Evolutionary conservation across 2,888 invertebrate genomes (phyloP).

Genomic region (Rotaria macrura): DNA sequence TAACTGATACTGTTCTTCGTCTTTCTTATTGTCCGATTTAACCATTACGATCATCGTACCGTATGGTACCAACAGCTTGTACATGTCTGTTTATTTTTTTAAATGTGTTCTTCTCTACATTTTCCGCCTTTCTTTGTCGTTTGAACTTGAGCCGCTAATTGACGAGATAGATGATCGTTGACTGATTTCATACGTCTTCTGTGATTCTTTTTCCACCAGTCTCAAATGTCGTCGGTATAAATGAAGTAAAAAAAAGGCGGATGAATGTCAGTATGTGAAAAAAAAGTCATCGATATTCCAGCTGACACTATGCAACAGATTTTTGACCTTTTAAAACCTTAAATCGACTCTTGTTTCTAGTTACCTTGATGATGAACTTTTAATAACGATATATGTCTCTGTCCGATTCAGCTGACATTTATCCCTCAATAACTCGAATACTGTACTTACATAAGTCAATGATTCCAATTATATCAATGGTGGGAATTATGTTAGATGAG

Average conservation of each 20-base stretch:
- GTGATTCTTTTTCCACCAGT: neutral
- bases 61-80: neutral
- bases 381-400: neutral
- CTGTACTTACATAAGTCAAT: neutral
- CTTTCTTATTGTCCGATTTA: neutral
- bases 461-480: neutral
- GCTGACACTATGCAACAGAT: neutral
- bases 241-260: neutral
- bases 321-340: neutral
- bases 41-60: neutral
- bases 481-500: neutral
- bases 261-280: neutral
- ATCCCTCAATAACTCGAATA: neutral
- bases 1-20: neutral
- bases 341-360: neutral
- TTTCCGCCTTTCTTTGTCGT: neutral
- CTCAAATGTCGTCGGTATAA: neutral
- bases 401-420: neutral
- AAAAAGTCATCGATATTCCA: neutral
- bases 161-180: conserved; percentile 2
- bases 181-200: neutral
- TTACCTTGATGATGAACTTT: conserved; percentile 1
- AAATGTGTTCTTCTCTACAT: neutral
- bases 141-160: neutral
- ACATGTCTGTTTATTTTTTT: neutral